Base-by-base conservation (phyloP, 2,888 invertebrate species). In the Tinea semifulvella region DNA sequence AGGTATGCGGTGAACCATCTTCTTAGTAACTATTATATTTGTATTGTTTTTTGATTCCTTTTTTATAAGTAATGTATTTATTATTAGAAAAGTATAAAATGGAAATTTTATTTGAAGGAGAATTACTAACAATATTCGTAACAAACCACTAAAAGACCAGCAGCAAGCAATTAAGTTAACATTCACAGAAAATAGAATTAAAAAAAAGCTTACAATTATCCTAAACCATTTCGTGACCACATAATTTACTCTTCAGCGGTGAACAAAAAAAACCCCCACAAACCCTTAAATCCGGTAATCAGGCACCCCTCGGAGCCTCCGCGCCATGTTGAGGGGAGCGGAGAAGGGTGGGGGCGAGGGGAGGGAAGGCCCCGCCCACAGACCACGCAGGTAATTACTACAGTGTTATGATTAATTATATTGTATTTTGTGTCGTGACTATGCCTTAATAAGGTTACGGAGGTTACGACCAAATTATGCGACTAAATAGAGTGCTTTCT, bases 261-360 rank as follows among this genome's bases (percentile, higher is more conserved):
- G 45, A 45, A 47, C 45, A 47, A 47, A 45, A 47, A n/a, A 45
- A 45, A 22, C 40, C 7, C 14, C 22, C 22, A 28, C 57, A 65
- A 61, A 63, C 68, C 69, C 71, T 67, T 65, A 66, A 69, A 70
- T 68, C 68, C 60, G 65, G 66, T 76, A 75, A 77, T 75, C 76
- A 75, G 68, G 64, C 63, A 22, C n/a, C 40, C 40, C 17, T 20
- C 11, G 14, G 22, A 40, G 40, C 40, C 40, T 40, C 22, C 40
- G 40, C 40, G 40, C 40, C 40, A 40, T 40, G 40, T 40, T 40
- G 19, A 17, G 31, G 31, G 7, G 10, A 11, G 7, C 13, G 31
- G n/a, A n/a, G n/a, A n/a, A n/a, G n/a, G n/a, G 4, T 5, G 13
- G n/a, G 31, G 13, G 31, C 16, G 11, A 17, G 14, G 17, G 36